A percentile compares a stretch with the other conserved stretches of the same genome.
Conservation (phyloP, 2,888 invertebrate genomes). For the Phymatocera aterrima region DNA sequence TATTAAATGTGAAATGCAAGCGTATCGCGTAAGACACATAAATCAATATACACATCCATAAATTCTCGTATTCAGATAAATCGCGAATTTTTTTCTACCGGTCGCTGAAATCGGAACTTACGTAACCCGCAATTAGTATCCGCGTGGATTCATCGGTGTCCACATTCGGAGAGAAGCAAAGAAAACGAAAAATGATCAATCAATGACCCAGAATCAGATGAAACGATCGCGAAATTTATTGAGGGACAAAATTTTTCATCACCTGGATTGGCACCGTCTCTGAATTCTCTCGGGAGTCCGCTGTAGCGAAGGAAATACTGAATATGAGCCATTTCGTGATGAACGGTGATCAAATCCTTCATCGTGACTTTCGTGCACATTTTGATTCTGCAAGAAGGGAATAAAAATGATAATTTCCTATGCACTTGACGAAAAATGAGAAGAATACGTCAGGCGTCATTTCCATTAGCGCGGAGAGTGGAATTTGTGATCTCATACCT, state of each 20-base stretch:
- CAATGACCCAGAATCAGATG: too few species aligned
- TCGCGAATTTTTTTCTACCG: neutral
- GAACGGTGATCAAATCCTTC: conserved; percentile 91
- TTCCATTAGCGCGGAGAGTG: neutral
- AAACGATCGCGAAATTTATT: neutral
- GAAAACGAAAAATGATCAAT: neutral
- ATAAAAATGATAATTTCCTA: neutral
- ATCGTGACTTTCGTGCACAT: conserved; percentile 91
- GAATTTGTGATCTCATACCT: conserved; percentile 77
- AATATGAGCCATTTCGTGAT: conserved; percentile 95
- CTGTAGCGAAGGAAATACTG: conserved; percentile 92
- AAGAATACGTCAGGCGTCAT: neutral
- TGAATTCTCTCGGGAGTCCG: conserved; percentile 89
- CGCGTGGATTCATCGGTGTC: conserved; percentile 7
- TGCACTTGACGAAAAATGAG: neutral
- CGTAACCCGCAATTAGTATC: neutral
- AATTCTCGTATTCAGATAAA: neutral
- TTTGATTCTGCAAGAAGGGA: conserved; percentile 82
- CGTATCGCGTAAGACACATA: conserved; percentile 41
- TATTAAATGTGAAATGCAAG: conserved; percentile 62
- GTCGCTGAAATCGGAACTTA: neutral
- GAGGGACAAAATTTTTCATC: conserved; percentile 49
- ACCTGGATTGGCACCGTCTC: conserved; percentile 96
- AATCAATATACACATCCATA: neutral
- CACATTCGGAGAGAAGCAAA: neutral